Evolutionary conservation across 2,797 vertebrate species (phyloP).

Genomic region (Carduelis carduelis): DNA sequence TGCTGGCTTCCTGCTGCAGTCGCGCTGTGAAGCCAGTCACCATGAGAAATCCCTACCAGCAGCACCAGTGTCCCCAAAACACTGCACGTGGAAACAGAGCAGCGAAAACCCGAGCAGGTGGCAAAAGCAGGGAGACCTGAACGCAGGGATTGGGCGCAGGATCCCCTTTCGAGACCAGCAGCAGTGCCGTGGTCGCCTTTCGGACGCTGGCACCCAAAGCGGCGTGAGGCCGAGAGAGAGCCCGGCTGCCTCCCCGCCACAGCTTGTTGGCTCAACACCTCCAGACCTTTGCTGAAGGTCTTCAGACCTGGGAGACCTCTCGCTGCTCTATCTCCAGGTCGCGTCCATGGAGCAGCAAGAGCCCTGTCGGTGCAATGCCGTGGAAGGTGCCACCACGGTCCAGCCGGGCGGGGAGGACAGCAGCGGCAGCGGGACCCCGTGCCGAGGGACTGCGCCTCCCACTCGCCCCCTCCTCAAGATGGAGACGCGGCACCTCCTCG

Average conservation of each 20-base stretch:
- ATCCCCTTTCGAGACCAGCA: neutral
- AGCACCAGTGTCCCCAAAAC: accelerated
- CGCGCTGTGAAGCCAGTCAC: neutral
- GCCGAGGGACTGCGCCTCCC: neutral
- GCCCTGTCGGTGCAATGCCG: neutral
- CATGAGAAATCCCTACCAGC: neutral
- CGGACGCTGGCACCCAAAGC: accelerated
- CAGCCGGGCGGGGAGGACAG: neutral
- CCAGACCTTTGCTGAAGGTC: neutral
- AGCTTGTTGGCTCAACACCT: neutral
- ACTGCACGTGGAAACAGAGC: accelerated
- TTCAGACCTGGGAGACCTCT: neutral
- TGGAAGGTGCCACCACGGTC: accelerated
- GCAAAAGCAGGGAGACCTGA: neutral
- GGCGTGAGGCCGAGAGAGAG: accelerated
- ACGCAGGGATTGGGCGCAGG: accelerated
- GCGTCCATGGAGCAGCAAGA: neutral
- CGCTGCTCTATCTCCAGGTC: neutral
- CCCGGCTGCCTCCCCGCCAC: neutral
- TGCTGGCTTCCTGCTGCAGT: neutral
- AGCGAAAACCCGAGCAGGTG: neutral
- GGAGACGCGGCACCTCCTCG: neutral
- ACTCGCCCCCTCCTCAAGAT: neutral
- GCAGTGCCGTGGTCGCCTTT: accelerated
- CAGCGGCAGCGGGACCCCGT: accelerated